Conservation (phyloP, 2,797 vertebrate genomes). For the Amphiprion clarkii region DNA sequence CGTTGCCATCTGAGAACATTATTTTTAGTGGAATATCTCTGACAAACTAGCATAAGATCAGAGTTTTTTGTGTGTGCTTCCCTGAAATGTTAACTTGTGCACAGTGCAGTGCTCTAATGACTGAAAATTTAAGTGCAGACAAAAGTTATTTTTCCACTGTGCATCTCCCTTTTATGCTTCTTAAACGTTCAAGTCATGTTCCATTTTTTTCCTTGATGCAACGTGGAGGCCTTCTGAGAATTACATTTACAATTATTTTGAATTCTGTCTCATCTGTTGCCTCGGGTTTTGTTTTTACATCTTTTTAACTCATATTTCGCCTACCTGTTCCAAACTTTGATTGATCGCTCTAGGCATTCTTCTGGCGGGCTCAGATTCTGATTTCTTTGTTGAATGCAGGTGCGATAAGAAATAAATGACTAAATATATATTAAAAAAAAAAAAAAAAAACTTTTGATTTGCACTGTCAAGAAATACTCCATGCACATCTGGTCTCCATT, state of each 20-base stretch:
- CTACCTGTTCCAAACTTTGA: slow-evolving; percentile 21
- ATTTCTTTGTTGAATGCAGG: slow-evolving; percentile 30
- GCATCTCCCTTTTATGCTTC: slow-evolving; percentile 7
- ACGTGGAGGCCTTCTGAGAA: slow-evolving; percentile 15
- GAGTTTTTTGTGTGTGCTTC: neutral
- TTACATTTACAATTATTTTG: slow-evolving; percentile 32
- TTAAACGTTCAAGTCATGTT: slow-evolving; percentile 10
- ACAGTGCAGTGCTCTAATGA: neutral
- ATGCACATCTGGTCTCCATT: slow-evolving; percentile 25
- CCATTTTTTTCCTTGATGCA: slow-evolving; percentile 16
- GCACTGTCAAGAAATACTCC: neutral
- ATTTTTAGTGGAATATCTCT: no score
- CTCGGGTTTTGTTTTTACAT: slow-evolving; percentile 53
- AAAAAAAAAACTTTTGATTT: slow-evolving; percentile 14
- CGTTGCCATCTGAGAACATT: no score
- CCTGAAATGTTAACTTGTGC: neutral
- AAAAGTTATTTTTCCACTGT: neutral
- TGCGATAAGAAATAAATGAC: neutral
- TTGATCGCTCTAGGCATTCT: slow-evolving; percentile 24
- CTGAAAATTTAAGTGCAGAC: neutral
- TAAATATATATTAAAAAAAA: neutral
- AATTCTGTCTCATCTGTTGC: slow-evolving; percentile 39
- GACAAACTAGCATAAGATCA: no score
- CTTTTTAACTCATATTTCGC: slow-evolving; percentile 30
- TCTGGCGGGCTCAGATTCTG: slow-evolving; percentile 15